Conservation (phyloP, 2,888 invertebrate species). For the Lochmaea crataegi region DNA sequence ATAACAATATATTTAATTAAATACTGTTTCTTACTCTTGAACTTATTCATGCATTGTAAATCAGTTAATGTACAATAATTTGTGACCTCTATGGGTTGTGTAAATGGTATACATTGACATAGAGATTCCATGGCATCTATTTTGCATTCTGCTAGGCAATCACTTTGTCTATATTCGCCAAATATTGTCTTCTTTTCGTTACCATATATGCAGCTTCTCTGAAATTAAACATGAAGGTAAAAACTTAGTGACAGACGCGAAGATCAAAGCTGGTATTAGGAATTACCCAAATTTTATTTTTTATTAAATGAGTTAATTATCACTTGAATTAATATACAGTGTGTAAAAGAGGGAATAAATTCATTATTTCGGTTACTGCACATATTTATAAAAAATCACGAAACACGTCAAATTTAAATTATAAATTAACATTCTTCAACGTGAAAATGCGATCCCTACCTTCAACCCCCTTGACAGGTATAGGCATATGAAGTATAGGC, state of each 20-base stretch:
- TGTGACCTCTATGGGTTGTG: conserved; percentile 63
- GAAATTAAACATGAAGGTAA: conserved; percentile 37
- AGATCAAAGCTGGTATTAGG: too few relatives aligned
- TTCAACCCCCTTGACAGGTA: too few relatives aligned
- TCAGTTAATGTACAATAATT: conserved; percentile 67
- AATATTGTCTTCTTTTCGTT: conserved; percentile 49
- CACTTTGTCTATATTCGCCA: conserved; percentile 69
- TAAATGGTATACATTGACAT: conserved; percentile 72
- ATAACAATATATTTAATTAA: neutral
- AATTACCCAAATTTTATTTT: too few relatives aligned
- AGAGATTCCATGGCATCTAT: conserved; percentile 67
- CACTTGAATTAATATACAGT: too few relatives aligned
- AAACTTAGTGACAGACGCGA: neutral
- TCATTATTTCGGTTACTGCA: too few relatives aligned
- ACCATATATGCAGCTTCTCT: conserved; percentile 53
- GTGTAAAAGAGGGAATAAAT: too few relatives aligned
- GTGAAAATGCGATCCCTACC: too few relatives aligned
- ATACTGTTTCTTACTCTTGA: conserved; percentile 61
- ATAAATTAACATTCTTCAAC: too few relatives aligned
- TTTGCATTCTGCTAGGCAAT: conserved; percentile 71
- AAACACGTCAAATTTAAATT: too few relatives aligned
- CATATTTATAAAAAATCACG: too few relatives aligned
- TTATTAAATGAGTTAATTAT: too few relatives aligned
- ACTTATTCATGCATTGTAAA: conserved; percentile 66
- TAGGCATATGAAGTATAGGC: too few relatives aligned